Evolutionary conservation across 1,140 invertebrate species (phyloP), one percentile per base, ranked within the genome.

Genomic region (Drosophila lacertosa): DNA sequence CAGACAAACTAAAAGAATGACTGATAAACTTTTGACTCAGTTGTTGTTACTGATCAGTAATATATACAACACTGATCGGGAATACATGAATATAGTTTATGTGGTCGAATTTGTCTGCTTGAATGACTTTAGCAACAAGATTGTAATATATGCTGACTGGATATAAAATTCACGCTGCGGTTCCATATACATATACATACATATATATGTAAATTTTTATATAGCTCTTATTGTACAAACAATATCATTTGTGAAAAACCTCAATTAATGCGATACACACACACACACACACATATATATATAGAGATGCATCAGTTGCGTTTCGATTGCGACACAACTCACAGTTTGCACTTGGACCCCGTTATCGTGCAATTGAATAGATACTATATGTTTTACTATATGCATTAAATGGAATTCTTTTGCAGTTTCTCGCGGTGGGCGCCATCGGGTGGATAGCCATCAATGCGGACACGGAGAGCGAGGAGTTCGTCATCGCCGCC

Each of bases 371-470:
- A n/a, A n/a, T n/a, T 37, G 15, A 50, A 57, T 50, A 22, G n/a
- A n/a, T 44, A 22, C 9, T 44, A 44, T 44, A 42, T 50, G 29
- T 47, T 40, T 11, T 11, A 51, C 24, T 32, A 35, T 29, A 22
- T n/a, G n/a, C n/a, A n/a, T n/a, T n/a, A n/a, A n/a, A n/a, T n/a
- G n/a, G n/a, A n/a, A n/a, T n/a, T n/a, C n/a, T 42, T 54, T 75
- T 77, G 29, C 63, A 86, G 89, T 20, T 90, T 29, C 57, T 90
- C 40, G 83, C 77, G 5, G 51, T 75, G 35, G 89, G 74, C 5
- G 72, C 83, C 16, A 86, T 90, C 20, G 80, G 73, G 3, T 81
- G 74, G 74, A 89, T 89, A 6, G 89, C 89, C 4, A 69, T 67
- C 24, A 82, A 86, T 65, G 51, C 89, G n/a, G 83, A 90, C 2